These are phyloP conservation scores for Nasonia longicornis DNA, from an alignment of 1,140 invertebrate genomes.

Conservation along the genomic window DNA sequence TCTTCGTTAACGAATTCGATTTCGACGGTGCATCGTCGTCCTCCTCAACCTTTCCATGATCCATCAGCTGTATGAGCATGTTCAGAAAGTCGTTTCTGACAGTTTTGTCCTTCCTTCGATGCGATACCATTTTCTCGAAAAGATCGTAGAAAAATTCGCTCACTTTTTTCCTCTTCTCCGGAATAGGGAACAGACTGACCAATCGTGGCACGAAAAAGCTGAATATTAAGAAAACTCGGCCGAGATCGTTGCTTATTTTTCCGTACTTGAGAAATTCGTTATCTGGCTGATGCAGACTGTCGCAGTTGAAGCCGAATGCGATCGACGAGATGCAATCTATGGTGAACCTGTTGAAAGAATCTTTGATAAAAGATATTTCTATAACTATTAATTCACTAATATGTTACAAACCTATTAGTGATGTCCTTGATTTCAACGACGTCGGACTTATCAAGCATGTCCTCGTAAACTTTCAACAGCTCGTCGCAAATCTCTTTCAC, in stretches of 20 bases:
- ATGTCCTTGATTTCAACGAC: slow-evolving; percentile 66
- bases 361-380: neutral
- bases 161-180: neutral
- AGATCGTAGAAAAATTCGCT: neutral
- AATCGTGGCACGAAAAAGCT: neutral
- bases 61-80: slow-evolving; percentile 35
- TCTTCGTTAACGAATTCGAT: too few species aligned
- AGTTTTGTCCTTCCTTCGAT: slow-evolving; percentile 2
- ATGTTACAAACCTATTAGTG: slow-evolving; percentile 57
- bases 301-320: slow-evolving; percentile 72
- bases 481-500: slow-evolving; percentile 63
- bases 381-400: too few species aligned
- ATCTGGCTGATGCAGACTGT: slow-evolving; percentile 61
- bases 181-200: neutral
- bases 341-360: slow-evolving; percentile 60
- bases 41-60: slow-evolving; percentile 22
- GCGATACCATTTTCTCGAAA: neutral
- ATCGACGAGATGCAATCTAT: slow-evolving; percentile 73
- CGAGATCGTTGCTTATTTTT: slow-evolving; percentile 2
- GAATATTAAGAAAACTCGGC: neutral
- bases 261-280: neutral
- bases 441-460: slow-evolving; percentile 48
- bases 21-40: neutral
- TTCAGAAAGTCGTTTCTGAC: slow-evolving; percentile 14
- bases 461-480: slow-evolving; percentile 52